Evolutionary conservation across 1,140 invertebrate species (phyloP).

Genomic region (Temnothorax longispinosus): DNA sequence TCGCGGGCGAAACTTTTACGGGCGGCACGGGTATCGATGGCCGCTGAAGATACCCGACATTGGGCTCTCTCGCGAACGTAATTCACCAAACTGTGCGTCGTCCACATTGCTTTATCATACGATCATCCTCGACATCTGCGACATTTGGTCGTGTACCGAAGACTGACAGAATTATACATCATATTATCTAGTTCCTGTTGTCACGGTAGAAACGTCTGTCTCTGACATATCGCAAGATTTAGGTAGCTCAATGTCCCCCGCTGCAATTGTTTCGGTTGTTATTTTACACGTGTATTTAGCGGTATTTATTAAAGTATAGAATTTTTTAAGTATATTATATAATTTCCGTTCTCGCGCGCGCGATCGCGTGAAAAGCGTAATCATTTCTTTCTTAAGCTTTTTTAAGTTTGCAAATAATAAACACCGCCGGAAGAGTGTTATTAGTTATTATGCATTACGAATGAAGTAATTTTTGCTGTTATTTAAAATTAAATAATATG

Average conservation of each 20-base stretch:
- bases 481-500: neutral
- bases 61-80: constrained; percentile 11
- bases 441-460: neutral
- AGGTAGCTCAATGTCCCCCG: neutral
- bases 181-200: constrained; percentile 44
- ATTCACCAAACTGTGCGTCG: constrained; percentile 2
- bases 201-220: constrained; percentile 31
- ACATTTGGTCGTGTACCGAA: constrained; percentile 35
- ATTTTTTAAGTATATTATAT: neutral
- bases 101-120: constrained; percentile 39
- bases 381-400: neutral
- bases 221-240: constrained; percentile 39
- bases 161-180: constrained; percentile 58
- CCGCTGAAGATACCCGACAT: neutral
- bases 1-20: constrained; percentile 37
- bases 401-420: neutral
- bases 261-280: neutral
- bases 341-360: neutral
- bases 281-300: neutral
- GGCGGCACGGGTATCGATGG: constrained; percentile 18
- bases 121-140: constrained; percentile 27
- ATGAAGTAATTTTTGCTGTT: neutral
- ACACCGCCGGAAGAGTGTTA: neutral
- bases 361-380: neutral
- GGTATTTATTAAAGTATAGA: neutral